Base-by-base conservation (phyloP, 30 jellyfish, hydroid and myxozoan species). In the Haliclystus octoradiatus region DNA sequence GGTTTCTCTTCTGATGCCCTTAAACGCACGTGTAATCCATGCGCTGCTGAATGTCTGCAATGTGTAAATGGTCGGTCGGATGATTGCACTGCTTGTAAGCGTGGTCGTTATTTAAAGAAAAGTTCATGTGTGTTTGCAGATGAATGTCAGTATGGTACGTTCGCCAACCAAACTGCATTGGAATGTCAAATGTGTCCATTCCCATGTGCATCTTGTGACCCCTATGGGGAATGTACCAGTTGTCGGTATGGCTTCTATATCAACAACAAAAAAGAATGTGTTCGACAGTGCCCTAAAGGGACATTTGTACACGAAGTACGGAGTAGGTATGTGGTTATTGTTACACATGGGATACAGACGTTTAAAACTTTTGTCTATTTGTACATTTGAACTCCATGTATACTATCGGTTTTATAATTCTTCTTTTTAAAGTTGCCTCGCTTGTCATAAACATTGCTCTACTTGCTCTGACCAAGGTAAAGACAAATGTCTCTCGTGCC, bases 151-250 rank as follows among this genome's bases (percentile, higher is more conserved):
- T 34, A 28, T 46, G 82, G 93, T 1, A 78, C 53, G 63, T 89
- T 66, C 62, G 95, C 84, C 67, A 80, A 89, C 80, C 57, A 50
- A 23, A 89, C 91, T 0, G 65, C 94, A 0, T 80, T 79, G 15
- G 50, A 61, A 69, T 91, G 99, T 33, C 80, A 77, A 52, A n/a
- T 71, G 0, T 91, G 99, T 33, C 95, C 95, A 19, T 67, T 70
- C 34, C 85, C 82, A 14, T 91, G 99, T 68, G 61, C 92, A 19
- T 68, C 74, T 2, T 91, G 99, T 66, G 73, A 82, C 7, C 76
- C 82, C 15, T 68, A 73, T 14, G 72, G 69, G 34, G 57, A 67
- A 31, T 91, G 99, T 73, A 81, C 77, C 50, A 49, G 68, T 5
- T 91, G 99, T 68, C 70, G 70, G 62, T 31, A 57, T 34, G 73